Conservation (phyloP, 2,888 invertebrate genomes). For the Eremobia ochroleuca region DNA sequence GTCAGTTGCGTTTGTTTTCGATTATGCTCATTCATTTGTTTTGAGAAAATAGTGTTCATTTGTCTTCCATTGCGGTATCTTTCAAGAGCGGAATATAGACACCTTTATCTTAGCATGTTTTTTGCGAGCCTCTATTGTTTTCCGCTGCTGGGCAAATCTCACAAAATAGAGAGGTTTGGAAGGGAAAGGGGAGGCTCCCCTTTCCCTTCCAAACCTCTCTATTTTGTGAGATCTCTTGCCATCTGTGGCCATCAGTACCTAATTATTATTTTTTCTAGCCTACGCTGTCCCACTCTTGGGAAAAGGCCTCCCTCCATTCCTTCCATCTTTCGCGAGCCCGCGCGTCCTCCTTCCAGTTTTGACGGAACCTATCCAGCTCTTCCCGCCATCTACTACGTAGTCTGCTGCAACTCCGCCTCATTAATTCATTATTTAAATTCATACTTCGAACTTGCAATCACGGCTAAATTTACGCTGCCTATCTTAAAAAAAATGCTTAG, state of each 20-base stretch:
- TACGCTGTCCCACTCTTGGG: too few species aligned
- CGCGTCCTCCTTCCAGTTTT: too few species aligned
- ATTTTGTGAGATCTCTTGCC: background rate
- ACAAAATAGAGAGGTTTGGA: too few species aligned
- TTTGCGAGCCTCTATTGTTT: background rate
- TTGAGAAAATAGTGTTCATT: slow-evolving; percentile 7
- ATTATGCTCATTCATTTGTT: slow-evolving; percentile 61
- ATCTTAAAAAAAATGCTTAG: background rate
- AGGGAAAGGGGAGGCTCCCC: too few species aligned
- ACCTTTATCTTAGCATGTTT: background rate
- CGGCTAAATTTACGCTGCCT: background rate
- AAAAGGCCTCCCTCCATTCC: too few species aligned
- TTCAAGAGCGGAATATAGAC: background rate
- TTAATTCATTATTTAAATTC: background rate
- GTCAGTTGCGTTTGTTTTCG: slow-evolving; percentile 57
- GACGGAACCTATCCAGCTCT: too few species aligned
- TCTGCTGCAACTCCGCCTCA: too few species aligned
- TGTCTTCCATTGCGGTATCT: background rate
- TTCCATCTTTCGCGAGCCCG: too few species aligned
- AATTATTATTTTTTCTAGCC: too few species aligned
- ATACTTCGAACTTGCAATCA: background rate
- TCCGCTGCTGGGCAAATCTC: background rate
- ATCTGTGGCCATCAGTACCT: background rate
- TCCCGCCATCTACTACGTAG: too few species aligned
- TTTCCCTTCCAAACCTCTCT: background rate